phyloP scores from a whole-genome alignment of 2,113 vertebrate species.

The Istiophorus platypterus region DNA sequence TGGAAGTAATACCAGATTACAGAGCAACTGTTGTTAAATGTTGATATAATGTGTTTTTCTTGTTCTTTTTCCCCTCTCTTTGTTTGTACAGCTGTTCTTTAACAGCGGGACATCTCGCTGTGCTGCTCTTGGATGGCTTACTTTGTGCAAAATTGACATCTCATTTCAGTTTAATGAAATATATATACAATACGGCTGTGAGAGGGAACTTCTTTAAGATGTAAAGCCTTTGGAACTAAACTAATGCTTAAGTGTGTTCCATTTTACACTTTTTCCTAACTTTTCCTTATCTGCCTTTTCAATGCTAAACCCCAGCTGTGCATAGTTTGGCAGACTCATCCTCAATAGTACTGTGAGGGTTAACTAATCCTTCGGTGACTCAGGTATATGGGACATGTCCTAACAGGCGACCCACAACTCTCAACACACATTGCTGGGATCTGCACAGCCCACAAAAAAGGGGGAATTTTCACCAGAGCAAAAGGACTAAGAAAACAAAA shows the following conservation, averaged over 20 bases:
- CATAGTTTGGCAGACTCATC: constrained; percentile 37
- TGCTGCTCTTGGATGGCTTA: constrained; percentile 77
- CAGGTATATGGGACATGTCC: constrained; percentile 81
- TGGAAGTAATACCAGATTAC: constrained; percentile 88
- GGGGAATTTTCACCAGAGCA: constrained; percentile 76
- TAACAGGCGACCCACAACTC: constrained; percentile 79
- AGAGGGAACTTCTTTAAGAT: constrained; percentile 30
- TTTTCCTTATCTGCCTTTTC: constrained; percentile 16
- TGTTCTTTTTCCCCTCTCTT: constrained; percentile 68
- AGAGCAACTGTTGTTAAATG: constrained; percentile 87
- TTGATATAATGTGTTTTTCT: constrained; percentile 87
- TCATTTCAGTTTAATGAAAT: constrained; percentile 82
- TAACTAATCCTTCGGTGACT: constrained; percentile 79
- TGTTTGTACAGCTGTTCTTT: constrained; percentile 87
- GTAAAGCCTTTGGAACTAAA: constrained; percentile 29
- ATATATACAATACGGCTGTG: constrained; percentile 59
- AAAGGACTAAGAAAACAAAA: constrained; percentile 81
- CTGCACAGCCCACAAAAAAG: constrained; percentile 65
- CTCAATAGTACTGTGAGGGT: constrained; percentile 64
- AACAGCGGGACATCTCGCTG: constrained; percentile 79
- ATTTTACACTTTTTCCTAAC: constrained; percentile 33
- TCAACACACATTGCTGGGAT: constrained; percentile 55
- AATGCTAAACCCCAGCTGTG: constrained; percentile 40
- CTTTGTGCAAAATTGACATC: constrained; percentile 80
- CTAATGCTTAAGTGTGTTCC: constrained; percentile 20